Percentiles rank a stretch among this genome's conserved stretches.
Conservation (phyloP, 2,797 vertebrate genomes). For the Apogon talboti region DNA sequence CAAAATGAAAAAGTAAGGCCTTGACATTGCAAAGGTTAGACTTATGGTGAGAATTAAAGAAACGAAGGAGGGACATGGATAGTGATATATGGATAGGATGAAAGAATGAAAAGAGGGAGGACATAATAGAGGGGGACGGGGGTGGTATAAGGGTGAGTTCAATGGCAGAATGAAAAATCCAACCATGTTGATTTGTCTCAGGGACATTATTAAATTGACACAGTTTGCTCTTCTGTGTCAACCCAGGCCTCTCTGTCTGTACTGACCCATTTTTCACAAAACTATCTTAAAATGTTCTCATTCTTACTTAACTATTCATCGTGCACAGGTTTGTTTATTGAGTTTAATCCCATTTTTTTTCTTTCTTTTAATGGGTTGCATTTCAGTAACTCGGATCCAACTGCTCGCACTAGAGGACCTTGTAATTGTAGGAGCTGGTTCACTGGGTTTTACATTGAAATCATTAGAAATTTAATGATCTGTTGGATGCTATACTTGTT, state of each 20-base stretch:
- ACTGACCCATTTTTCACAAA: background rate
- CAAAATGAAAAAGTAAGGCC: constrained; percentile 68
- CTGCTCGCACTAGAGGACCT: background rate
- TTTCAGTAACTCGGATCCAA: background rate
- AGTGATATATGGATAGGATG: constrained; percentile 53
- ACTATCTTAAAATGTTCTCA: too few species aligned
- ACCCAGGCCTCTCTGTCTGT: constrained; percentile 1
- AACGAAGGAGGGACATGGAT: constrained; percentile 28
- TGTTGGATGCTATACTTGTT: background rate
- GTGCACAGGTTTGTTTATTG: background rate
- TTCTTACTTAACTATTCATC: too few species aligned
- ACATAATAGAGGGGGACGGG: background rate
- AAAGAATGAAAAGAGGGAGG: constrained; percentile 36
- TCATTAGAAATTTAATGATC: background rate
- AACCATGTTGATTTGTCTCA: constrained; percentile 67
- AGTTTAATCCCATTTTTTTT: too few species aligned
- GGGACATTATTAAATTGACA: constrained; percentile 77
- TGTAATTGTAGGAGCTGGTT: background rate
- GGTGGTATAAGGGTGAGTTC: constrained; percentile 2
- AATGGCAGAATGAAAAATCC: constrained; percentile 56
- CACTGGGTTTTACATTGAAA: background rate
- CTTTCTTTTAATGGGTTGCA: background rate
- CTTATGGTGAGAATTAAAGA: constrained; percentile 47
- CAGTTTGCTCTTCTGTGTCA: constrained; percentile 44
- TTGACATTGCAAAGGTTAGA: constrained; percentile 75